A percentile compares a stretch with the other conserved stretches of the same genome.
Conservation (phyloP, 2,888 invertebrate species). For the Hymenopus coronatus region DNA sequence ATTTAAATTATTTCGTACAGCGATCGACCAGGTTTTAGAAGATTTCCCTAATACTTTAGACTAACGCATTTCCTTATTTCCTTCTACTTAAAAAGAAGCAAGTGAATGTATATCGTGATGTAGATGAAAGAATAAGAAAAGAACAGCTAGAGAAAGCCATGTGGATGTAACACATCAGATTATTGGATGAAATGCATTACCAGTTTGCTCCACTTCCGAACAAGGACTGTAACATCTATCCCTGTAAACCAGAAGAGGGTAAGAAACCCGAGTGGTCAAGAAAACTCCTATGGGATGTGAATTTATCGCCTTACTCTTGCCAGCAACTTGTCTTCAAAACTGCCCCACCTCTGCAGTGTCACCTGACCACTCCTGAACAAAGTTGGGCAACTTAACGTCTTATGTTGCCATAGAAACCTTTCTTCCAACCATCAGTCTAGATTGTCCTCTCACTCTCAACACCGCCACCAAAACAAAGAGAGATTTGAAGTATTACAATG, state of each 20-base stretch:
- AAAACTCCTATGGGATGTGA: not conserved
- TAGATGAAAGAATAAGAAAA: too few species aligned
- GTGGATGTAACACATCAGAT: too few species aligned
- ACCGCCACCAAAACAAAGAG: not conserved
- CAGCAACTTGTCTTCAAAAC: not conserved
- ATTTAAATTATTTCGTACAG: too few species aligned
- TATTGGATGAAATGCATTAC: too few species aligned
- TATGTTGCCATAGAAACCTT: not conserved
- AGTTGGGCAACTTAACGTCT: not conserved
- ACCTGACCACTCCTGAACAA: not conserved
- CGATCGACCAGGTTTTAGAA: too few species aligned
- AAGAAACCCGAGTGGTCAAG: not conserved
- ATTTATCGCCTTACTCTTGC: not conserved
- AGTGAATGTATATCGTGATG: too few species aligned
- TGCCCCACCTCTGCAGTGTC: not conserved
- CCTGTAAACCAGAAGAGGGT: not conserved
- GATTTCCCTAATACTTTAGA: too few species aligned
- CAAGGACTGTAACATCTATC: not conserved
- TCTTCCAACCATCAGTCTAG: not conserved
- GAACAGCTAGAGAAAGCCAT: too few species aligned
- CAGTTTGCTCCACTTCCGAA: not conserved
- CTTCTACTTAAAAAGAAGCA: too few species aligned
- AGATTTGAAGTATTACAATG: not conserved
- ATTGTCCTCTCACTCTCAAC: not conserved
- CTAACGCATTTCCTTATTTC: too few species aligned